A percentile compares a stretch with the other conserved stretches of the same genome.
These are phyloP conservation scores for Actinopyga echinites DNA, from an alignment of 53 echinoderm and acorn worm genomes.

Conservation along the genomic window DNA sequence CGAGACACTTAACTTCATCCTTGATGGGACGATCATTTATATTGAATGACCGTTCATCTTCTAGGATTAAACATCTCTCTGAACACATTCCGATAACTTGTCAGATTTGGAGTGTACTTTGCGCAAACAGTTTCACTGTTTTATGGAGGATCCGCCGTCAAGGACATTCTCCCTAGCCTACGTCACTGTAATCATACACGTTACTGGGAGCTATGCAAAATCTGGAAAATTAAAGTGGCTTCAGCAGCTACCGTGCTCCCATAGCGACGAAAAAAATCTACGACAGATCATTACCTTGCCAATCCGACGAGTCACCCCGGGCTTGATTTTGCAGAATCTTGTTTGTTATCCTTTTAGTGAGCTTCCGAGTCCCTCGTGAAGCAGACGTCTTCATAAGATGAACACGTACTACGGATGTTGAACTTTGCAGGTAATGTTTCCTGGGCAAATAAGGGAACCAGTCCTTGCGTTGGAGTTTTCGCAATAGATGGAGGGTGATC, in stretches of 20 bases:
- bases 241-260: background rate
- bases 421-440: slow-evolving; percentile 13
- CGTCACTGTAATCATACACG: no score
- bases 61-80: background rate
- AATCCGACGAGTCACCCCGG: background rate
- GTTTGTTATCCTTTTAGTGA: slow-evolving; percentile 22
- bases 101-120: no score
- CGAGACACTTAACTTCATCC: no score
- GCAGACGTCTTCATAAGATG: background rate
- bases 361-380: slow-evolving; percentile 4
- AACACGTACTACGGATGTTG: slow-evolving; percentile 24
- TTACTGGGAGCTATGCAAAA: no score
- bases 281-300: background rate
- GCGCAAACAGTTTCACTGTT: no score
- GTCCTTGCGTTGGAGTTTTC: no score
- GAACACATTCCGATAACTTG: background rate
- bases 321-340: slow-evolving; percentile 14
- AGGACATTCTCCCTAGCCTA: no score
- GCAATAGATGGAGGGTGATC: no score
- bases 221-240: background rate
- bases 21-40: no score
- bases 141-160: no score
- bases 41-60: no score
- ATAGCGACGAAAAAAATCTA: background rate
- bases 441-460: background rate